phyloP scores from a whole-genome alignment of 2,113 vertebrate genomes.

The Podiceps cristatus region DNA sequence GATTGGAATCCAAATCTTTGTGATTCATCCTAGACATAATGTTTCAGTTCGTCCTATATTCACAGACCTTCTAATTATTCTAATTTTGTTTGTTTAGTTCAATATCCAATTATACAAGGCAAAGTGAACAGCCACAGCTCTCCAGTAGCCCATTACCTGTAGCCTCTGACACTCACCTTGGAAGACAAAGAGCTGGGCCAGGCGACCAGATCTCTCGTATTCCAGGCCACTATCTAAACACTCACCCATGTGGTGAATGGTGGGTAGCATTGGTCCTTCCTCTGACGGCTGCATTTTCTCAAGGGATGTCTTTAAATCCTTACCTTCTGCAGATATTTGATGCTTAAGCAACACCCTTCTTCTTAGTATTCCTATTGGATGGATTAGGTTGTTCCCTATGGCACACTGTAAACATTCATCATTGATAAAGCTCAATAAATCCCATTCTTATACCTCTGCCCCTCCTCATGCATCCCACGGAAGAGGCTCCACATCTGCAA shows the following conservation, averaged over 20 bases:
- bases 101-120: not conserved
- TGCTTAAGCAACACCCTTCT: not conserved
- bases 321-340: not conserved
- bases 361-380: not conserved
- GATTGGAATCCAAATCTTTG: not conserved
- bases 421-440: not conserved
- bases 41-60: not conserved
- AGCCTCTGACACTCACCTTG: not conserved
- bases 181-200: not conserved
- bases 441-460: not conserved
- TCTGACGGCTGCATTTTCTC: not conserved
- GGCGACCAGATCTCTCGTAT: not conserved
- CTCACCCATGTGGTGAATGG: fast-evolving
- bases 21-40: not conserved
- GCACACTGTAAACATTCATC: not conserved
- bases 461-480: not conserved
- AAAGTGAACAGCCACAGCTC: not conserved
- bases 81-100: not conserved
- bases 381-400: not conserved
- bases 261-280: not conserved
- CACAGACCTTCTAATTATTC: not conserved
- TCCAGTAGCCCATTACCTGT: not conserved
- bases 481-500: not conserved
- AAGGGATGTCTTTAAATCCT: not conserved
- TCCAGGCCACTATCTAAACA: not conserved